Evolutionary conservation across 1,140 invertebrate species (phyloP).

Genomic region (Ostrea edulis): DNA sequence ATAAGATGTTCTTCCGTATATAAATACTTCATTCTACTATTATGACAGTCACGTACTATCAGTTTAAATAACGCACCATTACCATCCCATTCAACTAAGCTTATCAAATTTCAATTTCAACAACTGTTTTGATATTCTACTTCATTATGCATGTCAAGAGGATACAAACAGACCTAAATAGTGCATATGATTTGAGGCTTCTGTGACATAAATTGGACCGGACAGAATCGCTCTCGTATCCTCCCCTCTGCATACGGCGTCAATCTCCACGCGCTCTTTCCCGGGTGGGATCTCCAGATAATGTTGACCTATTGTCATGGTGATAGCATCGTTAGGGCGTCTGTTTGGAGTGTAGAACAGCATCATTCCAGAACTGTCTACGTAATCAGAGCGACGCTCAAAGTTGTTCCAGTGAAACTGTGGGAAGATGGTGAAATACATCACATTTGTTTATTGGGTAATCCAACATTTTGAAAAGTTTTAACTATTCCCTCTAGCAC

Average conservation of each 20-base stretch:
- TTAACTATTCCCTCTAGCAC: too few relatives aligned
- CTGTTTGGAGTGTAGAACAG: conserved; percentile 59
- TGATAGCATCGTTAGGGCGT: conserved; percentile 54
- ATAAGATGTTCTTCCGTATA: too few relatives aligned
- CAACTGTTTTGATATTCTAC: too few relatives aligned
- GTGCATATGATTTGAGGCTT: conserved; percentile 50
- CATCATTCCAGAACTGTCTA: conserved; percentile 58
- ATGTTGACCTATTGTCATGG: conserved; percentile 52
- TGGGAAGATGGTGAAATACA: background rate
- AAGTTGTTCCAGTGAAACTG: conserved; percentile 64
- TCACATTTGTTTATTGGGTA: too few relatives aligned
- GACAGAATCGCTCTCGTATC: conserved; percentile 42
- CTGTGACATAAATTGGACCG: conserved; percentile 19
- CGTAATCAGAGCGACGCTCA: conserved; percentile 20
- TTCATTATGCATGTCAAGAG: background rate
- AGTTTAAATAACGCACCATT: too few relatives aligned
- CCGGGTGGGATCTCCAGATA: conserved; percentile 58
- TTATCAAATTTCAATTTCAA: too few relatives aligned
- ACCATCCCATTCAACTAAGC: too few relatives aligned
- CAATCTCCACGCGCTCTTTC: background rate
- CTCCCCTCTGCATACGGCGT: conserved; percentile 50
- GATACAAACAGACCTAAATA: conserved; percentile 38
- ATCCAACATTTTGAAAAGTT: too few relatives aligned
- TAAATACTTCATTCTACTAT: too few relatives aligned
- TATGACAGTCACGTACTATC: too few relatives aligned